Percentiles rank a stretch among this genome's conserved stretches.
These are phyloP conservation scores for Tetranychus piercei DNA, from an alignment of 2,888 invertebrate species.

Conservation along the genomic window DNA sequence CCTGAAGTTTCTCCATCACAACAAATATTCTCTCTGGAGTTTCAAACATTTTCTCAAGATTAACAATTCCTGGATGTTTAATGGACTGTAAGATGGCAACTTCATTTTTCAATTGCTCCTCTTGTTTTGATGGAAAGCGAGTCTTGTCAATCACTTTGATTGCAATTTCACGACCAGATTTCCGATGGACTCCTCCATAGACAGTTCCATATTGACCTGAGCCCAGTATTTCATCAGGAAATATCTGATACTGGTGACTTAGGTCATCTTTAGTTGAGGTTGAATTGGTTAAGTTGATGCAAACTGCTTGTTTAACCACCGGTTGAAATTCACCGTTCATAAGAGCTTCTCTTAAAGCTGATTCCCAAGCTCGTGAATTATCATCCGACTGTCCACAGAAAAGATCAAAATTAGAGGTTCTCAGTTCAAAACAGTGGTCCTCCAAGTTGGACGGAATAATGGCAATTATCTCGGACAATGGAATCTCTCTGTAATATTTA, in stretches of 20 bases:
- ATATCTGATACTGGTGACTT: slow-evolving; percentile 87
- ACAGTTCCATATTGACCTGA: slow-evolving; percentile 99
- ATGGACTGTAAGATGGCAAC: slow-evolving; percentile 90
- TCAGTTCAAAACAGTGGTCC: slow-evolving; percentile 63
- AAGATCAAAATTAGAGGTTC: slow-evolving; percentile 70
- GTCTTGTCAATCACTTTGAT: slow-evolving; percentile 97
- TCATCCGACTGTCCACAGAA: slow-evolving; percentile 82
- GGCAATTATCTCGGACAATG: slow-evolving; percentile 67
- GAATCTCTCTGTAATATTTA: slow-evolving; percentile 92
- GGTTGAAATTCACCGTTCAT: slow-evolving; percentile 37
- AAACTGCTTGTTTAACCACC: slow-evolving; percentile 11
- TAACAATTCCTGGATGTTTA: slow-evolving; percentile 48
- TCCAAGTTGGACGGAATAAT: slow-evolving; percentile 41
- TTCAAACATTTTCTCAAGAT: slow-evolving; percentile 91
- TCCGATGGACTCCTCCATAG: slow-evolving; percentile 65
- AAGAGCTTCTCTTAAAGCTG: slow-evolving; percentile 70
- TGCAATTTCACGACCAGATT: slow-evolving; percentile 68
- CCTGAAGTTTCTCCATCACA: slow-evolving; percentile 96
- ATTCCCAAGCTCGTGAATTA: slow-evolving; percentile 83
- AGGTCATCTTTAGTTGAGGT: slow-evolving; percentile 37
- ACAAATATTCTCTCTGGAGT: slow-evolving; percentile 94
- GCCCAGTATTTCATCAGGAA: slow-evolving; percentile 87
- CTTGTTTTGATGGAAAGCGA: slow-evolving; percentile 94
- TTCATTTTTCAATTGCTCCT: slow-evolving; percentile 94
- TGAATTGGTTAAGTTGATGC: slow-evolving; percentile 32